A percentile compares a stretch with the other conserved stretches of the same genome.
These are phyloP conservation scores for Melozone crissalis DNA, from an alignment of 2,113 vertebrate genomes.

Conservation along the genomic window DNA sequence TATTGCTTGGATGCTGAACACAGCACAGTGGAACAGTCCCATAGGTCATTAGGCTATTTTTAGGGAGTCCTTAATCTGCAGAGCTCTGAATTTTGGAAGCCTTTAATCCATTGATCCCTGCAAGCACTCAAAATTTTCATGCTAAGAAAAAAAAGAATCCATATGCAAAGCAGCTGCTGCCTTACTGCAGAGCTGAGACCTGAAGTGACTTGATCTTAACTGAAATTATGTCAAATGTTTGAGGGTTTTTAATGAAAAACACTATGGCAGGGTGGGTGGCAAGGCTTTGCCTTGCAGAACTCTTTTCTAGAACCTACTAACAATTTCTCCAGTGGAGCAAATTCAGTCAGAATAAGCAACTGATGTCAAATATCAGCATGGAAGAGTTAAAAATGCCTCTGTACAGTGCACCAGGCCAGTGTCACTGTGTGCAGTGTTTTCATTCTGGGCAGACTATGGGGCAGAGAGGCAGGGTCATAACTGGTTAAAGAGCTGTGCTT, in stretches of 20 bases:
- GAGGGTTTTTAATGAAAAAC: background rate
- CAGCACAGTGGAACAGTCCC: conserved; percentile 7
- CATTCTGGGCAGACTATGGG: background rate
- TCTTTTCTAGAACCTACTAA: background rate
- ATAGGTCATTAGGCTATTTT: conserved; percentile 51
- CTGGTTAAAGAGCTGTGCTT: background rate
- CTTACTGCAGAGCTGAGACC: background rate
- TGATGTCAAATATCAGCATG: background rate
- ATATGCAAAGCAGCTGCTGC: background rate
- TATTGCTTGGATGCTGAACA: conserved; percentile 31
- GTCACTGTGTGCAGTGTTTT: background rate
- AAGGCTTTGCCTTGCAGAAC: background rate
- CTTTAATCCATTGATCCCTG: conserved; percentile 51
- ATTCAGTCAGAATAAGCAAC: background rate
- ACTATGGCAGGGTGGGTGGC: background rate
- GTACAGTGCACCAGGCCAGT: background rate
- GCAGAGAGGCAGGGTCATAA: background rate
- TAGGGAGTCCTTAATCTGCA: conserved; percentile 57
- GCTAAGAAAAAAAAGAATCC: background rate
- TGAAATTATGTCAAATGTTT: background rate
- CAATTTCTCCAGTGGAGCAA: background rate
- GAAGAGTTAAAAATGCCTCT: background rate
- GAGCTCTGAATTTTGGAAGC: conserved; percentile 54
- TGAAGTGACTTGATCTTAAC: background rate
- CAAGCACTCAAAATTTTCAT: background rate